Evolutionary conservation across 2,113 vertebrate genomes (phyloP), one percentile per base, ranked within the genome.

Genomic region (Strigops habroptila): DNA sequence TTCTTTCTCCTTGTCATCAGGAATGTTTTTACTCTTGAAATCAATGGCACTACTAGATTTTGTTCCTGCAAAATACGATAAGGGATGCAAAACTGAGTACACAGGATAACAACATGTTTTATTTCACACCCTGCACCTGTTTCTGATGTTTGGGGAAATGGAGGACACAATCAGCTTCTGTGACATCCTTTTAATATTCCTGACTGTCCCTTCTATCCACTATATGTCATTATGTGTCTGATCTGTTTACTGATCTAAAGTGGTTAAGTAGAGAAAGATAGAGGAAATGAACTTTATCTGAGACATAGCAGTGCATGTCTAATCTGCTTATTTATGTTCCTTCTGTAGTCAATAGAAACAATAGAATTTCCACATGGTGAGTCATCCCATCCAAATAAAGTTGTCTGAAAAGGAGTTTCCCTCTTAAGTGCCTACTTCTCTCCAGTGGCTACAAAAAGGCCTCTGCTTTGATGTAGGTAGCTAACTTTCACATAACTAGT

Each of bases 41-140:
- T 98, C 97, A 17, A 80, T 2, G 3, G 95, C 43, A 70, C 92
- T 97, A 4, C 93, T 77, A 53, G 96, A 87, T 67, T 97, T 98
- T 82, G 97, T 98, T 76, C 98, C 98, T 99, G 95, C 21, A 82
- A 81, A 95, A 94, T 43, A 90, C 33, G 84, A 25, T 65, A 81
- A 88, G 1, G 10, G 59, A 37, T 28, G 33, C 10, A 91, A 33
- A 73, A 91, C 21, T 80, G 30, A 92, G 44, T 59, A 74, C 22
- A 63, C 2, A 2, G 21, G 31, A 18, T 55, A 86, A 82, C 24
- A 76, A 46, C 28, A 30, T 11, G 22, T 68, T 39, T 25, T 39
- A 82, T 76, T 95, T 85, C 41, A 70, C 48, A 84, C 22, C 28
- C 74, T 65, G 57, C 52, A 90, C 53, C 49, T 95, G 30, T 57